Evolutionary conservation across 2,888 invertebrate genomes (phyloP).

Genomic region (Drosophila greeni): DNA sequence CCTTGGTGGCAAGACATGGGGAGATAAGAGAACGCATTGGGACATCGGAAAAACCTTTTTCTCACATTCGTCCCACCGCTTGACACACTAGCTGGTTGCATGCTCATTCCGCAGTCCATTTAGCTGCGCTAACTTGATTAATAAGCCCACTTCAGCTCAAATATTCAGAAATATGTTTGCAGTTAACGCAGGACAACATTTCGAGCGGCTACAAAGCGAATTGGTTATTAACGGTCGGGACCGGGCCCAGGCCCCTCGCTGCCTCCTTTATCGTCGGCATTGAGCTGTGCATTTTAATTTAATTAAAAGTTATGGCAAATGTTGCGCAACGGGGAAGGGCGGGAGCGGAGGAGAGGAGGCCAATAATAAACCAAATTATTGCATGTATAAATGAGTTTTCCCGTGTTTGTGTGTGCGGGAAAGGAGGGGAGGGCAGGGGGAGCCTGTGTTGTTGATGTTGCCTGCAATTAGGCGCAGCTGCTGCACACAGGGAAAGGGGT

Average conservation of each 20-base stretch:
- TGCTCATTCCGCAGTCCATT: slow-evolving; percentile 37
- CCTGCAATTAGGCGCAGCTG: slow-evolving; percentile 72
- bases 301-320: slow-evolving; percentile 72
- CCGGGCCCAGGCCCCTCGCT: slow-evolving; percentile 6
- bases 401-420: slow-evolving; percentile 24
- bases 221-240: slow-evolving; percentile 64
- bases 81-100: neutral
- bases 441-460: slow-evolving; percentile 40
- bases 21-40: slow-evolving; percentile 5
- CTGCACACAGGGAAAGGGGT: slow-evolving; percentile 32
- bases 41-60: neutral
- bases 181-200: slow-evolving; percentile 41
- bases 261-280: slow-evolving; percentile 37
- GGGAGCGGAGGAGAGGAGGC: slow-evolving; percentile 33
- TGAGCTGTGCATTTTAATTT: slow-evolving; percentile 70
- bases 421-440: neutral
- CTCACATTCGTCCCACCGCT: neutral
- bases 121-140: slow-evolving; percentile 56
- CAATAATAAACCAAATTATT: slow-evolving; percentile 70
- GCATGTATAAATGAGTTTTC: slow-evolving; percentile 69
- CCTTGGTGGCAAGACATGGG: slow-evolving; percentile 25
- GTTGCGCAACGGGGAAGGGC: slow-evolving; percentile 41
- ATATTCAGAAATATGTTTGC: slow-evolving; percentile 68
- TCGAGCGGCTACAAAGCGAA: slow-evolving; percentile 63
- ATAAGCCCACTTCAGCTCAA: slow-evolving; percentile 44